These are phyloP conservation scores for Neoitamus cyanurus DNA, from an alignment of 2,888 invertebrate species.

Conservation along the genomic window DNA sequence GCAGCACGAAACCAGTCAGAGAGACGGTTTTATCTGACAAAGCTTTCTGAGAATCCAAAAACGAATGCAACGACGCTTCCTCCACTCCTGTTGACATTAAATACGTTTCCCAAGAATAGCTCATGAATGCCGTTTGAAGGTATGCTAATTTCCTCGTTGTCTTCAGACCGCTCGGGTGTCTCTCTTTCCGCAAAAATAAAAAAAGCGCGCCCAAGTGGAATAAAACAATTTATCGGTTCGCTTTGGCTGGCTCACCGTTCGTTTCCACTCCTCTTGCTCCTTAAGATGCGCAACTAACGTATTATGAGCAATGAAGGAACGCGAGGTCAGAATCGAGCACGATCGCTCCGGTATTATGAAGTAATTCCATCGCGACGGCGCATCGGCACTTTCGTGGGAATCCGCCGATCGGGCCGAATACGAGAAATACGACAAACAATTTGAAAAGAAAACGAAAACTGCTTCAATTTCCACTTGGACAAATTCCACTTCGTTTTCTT, in stretches of 20 bases:
- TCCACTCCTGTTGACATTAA: constrained; percentile 36
- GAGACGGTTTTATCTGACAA: background rate
- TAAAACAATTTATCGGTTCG: background rate
- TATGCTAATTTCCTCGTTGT: constrained; percentile 42
- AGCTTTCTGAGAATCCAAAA: constrained; percentile 32
- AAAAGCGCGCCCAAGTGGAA: background rate
- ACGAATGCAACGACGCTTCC: background rate
- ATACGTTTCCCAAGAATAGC: constrained; percentile 37
- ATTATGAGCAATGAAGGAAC: background rate
- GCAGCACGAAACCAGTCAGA: background rate
- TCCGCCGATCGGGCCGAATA: background rate
- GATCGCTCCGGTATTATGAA: background rate
- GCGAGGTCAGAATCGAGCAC: background rate
- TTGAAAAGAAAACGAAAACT: background rate
- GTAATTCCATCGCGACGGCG: background rate
- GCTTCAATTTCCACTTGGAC: background rate
- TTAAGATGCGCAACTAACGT: background rate
- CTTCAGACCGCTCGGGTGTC: background rate
- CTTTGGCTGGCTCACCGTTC: background rate
- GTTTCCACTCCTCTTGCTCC: background rate
- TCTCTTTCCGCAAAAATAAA: constrained; percentile 1
- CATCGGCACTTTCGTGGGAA: background rate
- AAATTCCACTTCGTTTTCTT: background rate
- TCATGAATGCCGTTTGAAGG: constrained; percentile 34
- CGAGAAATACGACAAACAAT: background rate